Evolutionary conservation across 2,888 invertebrate genomes (phyloP).

Genomic region (Sinhomidia bicolor): DNA sequence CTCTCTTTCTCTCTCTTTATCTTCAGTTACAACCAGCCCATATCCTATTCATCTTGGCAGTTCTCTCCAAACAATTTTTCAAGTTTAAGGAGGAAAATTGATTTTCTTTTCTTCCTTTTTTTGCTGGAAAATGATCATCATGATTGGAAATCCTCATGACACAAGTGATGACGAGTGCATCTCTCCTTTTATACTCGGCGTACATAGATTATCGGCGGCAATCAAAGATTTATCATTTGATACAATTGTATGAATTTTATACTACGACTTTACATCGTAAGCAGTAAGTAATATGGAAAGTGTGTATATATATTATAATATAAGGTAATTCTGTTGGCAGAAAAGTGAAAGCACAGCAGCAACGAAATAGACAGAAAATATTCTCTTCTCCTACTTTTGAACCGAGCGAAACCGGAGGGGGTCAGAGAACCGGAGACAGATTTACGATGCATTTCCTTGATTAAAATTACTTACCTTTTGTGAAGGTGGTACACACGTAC

Average conservation of each 20-base stretch:
- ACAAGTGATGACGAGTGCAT: slow-evolving; percentile 48
- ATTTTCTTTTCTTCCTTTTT: slow-evolving; percentile 22
- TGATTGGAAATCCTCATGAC: slow-evolving; percentile 3
- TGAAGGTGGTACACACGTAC: background rate
- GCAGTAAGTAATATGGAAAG: background rate
- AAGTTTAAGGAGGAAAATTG: slow-evolving; percentile 62
- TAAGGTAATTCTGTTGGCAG: background rate
- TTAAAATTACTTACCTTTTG: slow-evolving; percentile 78
- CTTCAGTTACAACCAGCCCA: background rate
- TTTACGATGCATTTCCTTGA: slow-evolving; percentile 80
- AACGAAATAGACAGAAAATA: background rate
- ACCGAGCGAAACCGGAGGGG: slow-evolving; percentile 50
- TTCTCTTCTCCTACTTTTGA: background rate
- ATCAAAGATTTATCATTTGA: slow-evolving; percentile 40
- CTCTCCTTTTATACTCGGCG: background rate
- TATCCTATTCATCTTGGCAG: slow-evolving; percentile 12
- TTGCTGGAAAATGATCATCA: slow-evolving; percentile 7
- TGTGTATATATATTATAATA: background rate
- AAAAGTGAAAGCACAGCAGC: slow-evolving; percentile 33
- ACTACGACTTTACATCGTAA: background rate
- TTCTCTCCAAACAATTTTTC: slow-evolving; percentile 29
- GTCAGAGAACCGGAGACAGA: slow-evolving; percentile 75
- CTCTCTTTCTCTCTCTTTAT: slow-evolving; percentile 4
- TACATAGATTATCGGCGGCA: background rate
- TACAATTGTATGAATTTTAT: slow-evolving; percentile 43